Evolutionary conservation across 64 coral and sea anemone genomes (phyloP).

Genomic region (Pachyseris speciosa): DNA sequence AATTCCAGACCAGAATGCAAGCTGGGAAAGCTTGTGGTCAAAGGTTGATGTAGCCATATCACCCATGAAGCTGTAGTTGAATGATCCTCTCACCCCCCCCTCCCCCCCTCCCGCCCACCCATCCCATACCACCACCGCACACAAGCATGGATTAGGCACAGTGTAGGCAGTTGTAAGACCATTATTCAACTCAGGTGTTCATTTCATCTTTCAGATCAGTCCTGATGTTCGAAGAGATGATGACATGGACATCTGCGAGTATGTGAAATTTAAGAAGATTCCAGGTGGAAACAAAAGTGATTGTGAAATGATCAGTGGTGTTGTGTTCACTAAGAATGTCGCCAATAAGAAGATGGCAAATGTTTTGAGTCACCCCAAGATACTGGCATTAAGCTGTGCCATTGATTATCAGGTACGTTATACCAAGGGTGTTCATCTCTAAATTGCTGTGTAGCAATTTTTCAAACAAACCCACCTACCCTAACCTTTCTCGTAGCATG

Average conservation of each 20-base stretch:
- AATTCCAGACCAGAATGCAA: no score
- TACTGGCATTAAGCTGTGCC: conserved; percentile 88
- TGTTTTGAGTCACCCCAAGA: conserved; percentile 68
- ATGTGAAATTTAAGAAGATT: conserved; percentile 99
- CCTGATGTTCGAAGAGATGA: conserved; percentile 87
- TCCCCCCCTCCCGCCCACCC: no score
- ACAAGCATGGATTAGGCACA: no score
- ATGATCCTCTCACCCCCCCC: no score
- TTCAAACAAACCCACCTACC: no score
- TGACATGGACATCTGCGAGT: conserved; percentile 95
- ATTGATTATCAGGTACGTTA: conserved; percentile 89
- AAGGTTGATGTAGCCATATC: no score
- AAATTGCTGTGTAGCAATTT: background rate
- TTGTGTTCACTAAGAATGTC: conserved; percentile 96
- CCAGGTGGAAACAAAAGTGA: conserved; percentile 85
- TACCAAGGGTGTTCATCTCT: background rate
- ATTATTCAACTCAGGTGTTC: background rate
- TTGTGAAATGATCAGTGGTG: conserved; percentile 89
- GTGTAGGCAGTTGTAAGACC: no score
- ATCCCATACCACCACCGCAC: no score
- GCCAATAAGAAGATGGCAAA: conserved; percentile 96
- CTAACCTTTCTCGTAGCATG: no score
- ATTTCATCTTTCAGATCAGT: conserved; percentile 26
- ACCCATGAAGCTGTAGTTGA: no score
- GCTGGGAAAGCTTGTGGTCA: no score